Conservation (phyloP, 1,140 invertebrate genomes). For the Macrobrachium nipponense region DNA sequence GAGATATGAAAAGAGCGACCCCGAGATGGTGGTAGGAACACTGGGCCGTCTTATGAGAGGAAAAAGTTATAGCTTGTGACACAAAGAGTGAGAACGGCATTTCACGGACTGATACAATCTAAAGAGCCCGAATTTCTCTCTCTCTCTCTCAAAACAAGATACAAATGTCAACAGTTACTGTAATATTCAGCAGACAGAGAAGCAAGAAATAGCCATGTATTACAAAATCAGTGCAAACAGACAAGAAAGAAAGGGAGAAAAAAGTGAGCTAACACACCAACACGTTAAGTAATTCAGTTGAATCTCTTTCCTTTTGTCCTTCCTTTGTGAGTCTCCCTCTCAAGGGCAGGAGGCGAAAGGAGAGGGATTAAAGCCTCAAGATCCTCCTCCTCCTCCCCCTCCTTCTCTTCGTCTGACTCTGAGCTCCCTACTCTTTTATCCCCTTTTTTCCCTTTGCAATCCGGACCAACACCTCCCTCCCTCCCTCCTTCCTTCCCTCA, state of each 20-base stretch:
- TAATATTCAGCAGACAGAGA: no score
- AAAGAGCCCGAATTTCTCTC: background rate
- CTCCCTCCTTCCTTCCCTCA: background rate
- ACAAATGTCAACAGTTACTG: background rate
- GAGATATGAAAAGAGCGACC: no score
- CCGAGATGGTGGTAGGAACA: no score
- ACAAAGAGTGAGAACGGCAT: no score
- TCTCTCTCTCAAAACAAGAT: background rate
- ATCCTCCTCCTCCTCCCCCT: background rate
- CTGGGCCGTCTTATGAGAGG: no score
- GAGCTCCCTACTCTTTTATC: background rate
- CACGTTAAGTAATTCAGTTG: no score
- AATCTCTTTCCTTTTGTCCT: background rate
- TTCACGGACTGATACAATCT: background rate
- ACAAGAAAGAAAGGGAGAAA: no score
- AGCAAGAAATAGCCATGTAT: no score
- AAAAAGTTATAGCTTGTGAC: no score
- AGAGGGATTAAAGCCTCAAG: background rate
- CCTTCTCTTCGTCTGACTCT: background rate
- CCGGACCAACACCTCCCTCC: background rate
- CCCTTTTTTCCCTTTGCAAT: background rate
- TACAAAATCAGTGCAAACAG: no score
- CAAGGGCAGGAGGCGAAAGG: background rate
- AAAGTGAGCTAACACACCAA: no score
- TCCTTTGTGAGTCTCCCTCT: background rate